Percentiles rank a stretch among this genome's conserved stretches.
Evolutionary conservation across 2,113 vertebrate genomes (phyloP).

Genomic region (Alligator sinensis): DNA sequence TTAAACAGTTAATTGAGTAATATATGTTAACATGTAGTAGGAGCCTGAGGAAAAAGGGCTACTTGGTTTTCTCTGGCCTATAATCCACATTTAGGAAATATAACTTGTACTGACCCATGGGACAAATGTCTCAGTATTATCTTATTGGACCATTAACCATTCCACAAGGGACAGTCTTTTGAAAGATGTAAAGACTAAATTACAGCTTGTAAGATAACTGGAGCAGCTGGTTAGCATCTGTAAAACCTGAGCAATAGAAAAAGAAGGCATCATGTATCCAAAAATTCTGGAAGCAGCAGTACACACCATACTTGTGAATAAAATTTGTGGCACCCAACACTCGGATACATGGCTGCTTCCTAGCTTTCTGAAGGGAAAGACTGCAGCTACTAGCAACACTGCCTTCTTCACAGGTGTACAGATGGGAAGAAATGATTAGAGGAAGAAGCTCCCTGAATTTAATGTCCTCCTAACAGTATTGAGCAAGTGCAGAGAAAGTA

Average conservation of each 20-base stretch:
- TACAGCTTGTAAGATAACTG: too few relatives aligned
- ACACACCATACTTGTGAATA: accelerated
- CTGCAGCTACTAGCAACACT: not conserved
- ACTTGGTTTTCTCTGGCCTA: accelerated
- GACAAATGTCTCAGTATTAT: not conserved
- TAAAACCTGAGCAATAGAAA: not conserved
- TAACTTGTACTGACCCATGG: not conserved
- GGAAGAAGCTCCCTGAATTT: not conserved
- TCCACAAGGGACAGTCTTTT: not conserved
- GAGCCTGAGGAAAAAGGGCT: not conserved
- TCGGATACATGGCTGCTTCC: too few relatives aligned
- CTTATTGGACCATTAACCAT: too few relatives aligned
- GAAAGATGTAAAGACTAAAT: too few relatives aligned
- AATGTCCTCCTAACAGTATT: not conserved
- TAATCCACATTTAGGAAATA: not conserved
- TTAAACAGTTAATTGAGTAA: too few relatives aligned
- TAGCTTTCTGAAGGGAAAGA: too few relatives aligned
- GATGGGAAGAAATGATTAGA: not conserved
- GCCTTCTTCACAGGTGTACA: accelerated
- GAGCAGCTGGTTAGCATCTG: not conserved
- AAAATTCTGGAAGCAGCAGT: not conserved
- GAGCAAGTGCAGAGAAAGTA: too few relatives aligned
- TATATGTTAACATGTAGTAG: too few relatives aligned
- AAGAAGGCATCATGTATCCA: accelerated
- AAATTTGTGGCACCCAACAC: not conserved